Evolutionary conservation across 2,113 vertebrate species (phyloP).

Genomic region (Meleagris gallopavo): DNA sequence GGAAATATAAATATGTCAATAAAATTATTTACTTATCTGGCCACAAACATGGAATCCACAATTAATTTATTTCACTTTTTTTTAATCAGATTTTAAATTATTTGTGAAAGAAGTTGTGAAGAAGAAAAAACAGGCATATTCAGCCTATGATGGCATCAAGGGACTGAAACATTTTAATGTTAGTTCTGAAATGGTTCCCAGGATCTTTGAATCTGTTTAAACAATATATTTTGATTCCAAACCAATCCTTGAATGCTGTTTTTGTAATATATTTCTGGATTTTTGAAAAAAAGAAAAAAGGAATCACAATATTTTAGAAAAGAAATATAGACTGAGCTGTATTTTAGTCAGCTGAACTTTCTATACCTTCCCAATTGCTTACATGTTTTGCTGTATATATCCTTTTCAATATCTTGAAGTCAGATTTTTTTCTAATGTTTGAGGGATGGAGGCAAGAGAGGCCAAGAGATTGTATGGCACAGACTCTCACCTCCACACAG

Average conservation of each 20-base stretch:
- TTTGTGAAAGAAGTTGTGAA: neutral
- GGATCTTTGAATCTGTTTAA: neutral
- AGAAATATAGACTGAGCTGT: neutral
- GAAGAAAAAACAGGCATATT: neutral
- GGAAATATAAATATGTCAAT: neutral
- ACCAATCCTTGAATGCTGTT: neutral
- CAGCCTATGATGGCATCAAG: neutral
- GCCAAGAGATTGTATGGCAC: neutral
- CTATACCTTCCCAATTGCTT: neutral
- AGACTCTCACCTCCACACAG: neutral
- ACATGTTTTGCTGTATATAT: neutral
- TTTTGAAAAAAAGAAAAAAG: neutral
- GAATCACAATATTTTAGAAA: neutral
- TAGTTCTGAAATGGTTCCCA: neutral
- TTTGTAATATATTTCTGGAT: neutral
- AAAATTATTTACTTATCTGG: neutral
- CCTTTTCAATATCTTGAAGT: neutral
- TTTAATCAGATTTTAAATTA: neutral
- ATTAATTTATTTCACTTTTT: neutral
- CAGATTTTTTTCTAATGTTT: neutral
- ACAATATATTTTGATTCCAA: neutral
- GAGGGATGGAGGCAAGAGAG: neutral
- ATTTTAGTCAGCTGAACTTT: neutral
- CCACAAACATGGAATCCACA: accelerated
- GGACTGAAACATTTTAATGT: neutral